A percentile compares a stretch with the other conserved stretches of the same genome.
phyloP scores from a whole-genome alignment of 2,113 vertebrate species.

The Struthidea cinerea region DNA sequence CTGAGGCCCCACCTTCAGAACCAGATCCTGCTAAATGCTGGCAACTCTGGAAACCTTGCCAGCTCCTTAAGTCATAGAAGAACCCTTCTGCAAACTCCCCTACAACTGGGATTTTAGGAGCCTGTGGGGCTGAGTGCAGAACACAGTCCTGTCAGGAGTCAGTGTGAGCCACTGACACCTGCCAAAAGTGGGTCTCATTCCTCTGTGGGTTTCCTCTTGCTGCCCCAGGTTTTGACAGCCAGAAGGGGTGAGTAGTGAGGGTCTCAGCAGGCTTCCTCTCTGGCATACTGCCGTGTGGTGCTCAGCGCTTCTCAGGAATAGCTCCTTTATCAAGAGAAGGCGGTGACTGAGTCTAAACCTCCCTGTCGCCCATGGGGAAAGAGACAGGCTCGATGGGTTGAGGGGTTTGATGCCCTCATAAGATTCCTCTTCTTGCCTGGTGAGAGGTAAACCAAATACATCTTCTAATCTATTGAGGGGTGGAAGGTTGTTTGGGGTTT shows the following conservation, averaged over 20 bases:
- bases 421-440: background rate
- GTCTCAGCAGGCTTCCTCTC: background rate
- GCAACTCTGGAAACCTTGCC: background rate
- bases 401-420: background rate
- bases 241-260: background rate
- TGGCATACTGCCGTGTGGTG: fast-evolving
- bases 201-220: background rate
- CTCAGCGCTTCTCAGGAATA: background rate
- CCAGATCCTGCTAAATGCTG: background rate
- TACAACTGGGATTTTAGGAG: background rate
- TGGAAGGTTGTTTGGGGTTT: background rate
- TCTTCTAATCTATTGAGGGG: background rate
- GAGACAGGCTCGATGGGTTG: background rate
- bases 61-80: background rate
- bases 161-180: background rate
- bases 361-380: background rate
- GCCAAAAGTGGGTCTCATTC: background rate
- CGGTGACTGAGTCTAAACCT: background rate
- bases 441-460: background rate
- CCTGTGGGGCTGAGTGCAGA: background rate
- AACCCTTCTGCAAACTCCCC: background rate
- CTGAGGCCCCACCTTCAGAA: background rate
- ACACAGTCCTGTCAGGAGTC: background rate
- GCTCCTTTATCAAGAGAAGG: background rate
- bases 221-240: background rate